Base-by-base conservation (phyloP, 2,888 invertebrate species). In the Dermolepida albohirtum region DNA sequence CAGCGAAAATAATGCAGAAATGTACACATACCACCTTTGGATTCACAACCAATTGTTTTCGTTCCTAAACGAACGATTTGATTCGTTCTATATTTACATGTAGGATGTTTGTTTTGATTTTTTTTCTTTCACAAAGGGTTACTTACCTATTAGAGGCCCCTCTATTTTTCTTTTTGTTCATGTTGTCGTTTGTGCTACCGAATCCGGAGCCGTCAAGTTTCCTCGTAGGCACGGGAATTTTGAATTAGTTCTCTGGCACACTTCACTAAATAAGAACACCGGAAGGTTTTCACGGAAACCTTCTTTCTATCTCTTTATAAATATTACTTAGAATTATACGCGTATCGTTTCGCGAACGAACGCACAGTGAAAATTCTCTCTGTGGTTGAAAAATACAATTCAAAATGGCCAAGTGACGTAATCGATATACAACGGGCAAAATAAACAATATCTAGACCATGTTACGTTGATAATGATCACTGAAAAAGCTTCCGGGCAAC, bases 191-290 rank as follows among this genome's bases (percentile, higher is more conserved):
- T 82, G 81, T 87, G 88, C 88, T 90, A 90, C 87, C 89, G 89
- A 87, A 89, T 87, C 89, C 89, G 90, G 90, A 90, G 89, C 89
- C 88, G 87, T 91, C 90, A 88, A 88, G 89, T 87, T 89, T 90
- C 86, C 88, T 90, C 89, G 91, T 91, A 85, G 91, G 91, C 90
- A 91, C 91, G 91, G 92, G 91, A 92, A 92, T 92, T 91, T 92
- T 92, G 91, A 88, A 69, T 54, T 69, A 64, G 68, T 70, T 73
- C 47, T 49, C 51, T 41, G 22, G 66, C 69, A 70, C 54, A 27
- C 44, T 72, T 71, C 75, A 70, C 70, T 71, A 76, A 39, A 49
- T 75, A 77, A 78, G 73, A 77, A 72, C 68, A 76, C 34, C 1
- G 6, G 34, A 49, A 49, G 16, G 34, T 47, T 34, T 11, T n/a